Conservation (phyloP, 37 sponge, comb jelly and placozoan species). For the Hexactinellida sp. region DNA sequence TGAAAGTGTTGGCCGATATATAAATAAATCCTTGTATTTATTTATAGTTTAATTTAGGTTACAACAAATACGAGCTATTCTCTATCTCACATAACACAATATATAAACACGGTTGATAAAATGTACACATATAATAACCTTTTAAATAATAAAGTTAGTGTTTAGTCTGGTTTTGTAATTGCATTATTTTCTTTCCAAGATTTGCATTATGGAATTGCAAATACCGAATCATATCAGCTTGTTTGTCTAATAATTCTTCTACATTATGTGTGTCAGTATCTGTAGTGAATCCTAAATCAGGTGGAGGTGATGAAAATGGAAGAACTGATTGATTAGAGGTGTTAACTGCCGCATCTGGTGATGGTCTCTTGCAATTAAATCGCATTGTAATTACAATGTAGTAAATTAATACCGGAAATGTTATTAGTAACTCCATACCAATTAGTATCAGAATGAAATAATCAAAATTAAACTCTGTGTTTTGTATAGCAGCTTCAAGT, state of each 20-base stretch:
- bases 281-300: not conserved
- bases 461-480: not conserved
- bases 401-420: conserved; percentile 37
- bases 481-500: not conserved
- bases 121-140: too few species aligned
- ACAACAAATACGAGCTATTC: too few species aligned
- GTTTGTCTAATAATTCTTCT: conserved; percentile 72
- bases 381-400: conserved; percentile 28
- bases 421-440: conserved; percentile 33
- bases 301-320: not conserved
- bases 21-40: too few species aligned
- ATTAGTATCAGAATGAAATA: conserved; percentile 38
- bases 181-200: conserved; percentile 62
- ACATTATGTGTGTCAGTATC: conserved; percentile 30
- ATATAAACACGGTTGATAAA: too few species aligned
- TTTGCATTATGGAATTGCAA: conserved; percentile 87
- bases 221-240: conserved; percentile 89
- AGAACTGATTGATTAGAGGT: not conserved
- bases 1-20: too few species aligned
- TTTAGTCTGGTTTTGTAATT: conserved; percentile 30
- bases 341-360: not conserved
- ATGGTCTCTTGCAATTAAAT: not conserved
- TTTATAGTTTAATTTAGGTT: too few species aligned
- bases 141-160: too few species aligned
- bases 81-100: too few species aligned